These are phyloP conservation scores for Ectropis grisescens DNA, from an alignment of 1,140 invertebrate genomes.

Conservation along the genomic window DNA sequence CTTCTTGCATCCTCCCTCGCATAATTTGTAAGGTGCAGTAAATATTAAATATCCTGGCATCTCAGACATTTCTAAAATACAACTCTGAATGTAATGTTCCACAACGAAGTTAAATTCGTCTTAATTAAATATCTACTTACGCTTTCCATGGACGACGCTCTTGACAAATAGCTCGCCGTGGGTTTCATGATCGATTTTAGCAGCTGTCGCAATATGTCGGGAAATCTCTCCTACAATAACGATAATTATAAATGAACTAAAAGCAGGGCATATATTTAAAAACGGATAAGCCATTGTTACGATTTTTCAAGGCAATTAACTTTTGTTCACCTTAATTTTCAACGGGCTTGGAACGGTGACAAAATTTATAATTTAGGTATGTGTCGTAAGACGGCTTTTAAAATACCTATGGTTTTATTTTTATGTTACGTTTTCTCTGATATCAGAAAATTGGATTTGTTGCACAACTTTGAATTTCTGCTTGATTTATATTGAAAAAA, in stretches of 20 bases:
- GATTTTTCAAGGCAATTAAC: no score
- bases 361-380: no score
- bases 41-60: constrained; percentile 27
- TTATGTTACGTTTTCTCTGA: no score
- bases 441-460: no score
- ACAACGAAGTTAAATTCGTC: no score
- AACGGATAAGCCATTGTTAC: background rate
- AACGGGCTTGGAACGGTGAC: no score
- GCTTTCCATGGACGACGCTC: constrained; percentile 21
- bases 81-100: no score
- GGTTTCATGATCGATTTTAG: constrained; percentile 2
- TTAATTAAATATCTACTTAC: constrained; percentile 20
- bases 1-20: constrained; percentile 24
- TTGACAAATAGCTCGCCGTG: constrained; percentile 30
- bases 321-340: no score
- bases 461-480: no score
- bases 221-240: constrained; percentile 5
- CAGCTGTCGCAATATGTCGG: constrained; percentile 4
- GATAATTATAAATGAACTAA: constrained; percentile 12
- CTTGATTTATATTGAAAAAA: no score
- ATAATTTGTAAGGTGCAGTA: constrained; percentile 42
- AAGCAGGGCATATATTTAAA: constrained; percentile 15
- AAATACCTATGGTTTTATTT: no score
- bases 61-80: constrained; percentile 25
- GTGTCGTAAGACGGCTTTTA: no score